These are phyloP conservation scores for Nowickia ferox DNA, from an alignment of 2,888 invertebrate species.

Conservation along the genomic window DNA sequence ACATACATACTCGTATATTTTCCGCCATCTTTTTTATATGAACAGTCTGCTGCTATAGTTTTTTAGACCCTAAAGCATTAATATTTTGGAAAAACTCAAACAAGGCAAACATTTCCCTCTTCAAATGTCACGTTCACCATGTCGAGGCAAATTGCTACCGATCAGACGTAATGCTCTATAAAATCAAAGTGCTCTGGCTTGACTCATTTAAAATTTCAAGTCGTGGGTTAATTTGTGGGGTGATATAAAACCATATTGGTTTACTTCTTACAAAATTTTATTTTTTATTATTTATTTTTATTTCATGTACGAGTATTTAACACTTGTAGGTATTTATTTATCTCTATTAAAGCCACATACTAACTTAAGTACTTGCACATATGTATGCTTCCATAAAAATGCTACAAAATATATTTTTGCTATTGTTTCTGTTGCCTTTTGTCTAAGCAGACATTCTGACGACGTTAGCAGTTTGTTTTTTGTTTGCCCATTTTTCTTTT, in stretches of 20 bases:
- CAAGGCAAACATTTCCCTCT: too few relatives aligned
- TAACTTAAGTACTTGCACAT: conserved; percentile 9
- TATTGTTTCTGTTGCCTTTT: conserved; percentile 47
- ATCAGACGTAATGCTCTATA: too few relatives aligned
- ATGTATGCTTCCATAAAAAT: background rate
- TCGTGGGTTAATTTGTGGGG: conserved; percentile 15
- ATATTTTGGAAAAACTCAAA: too few relatives aligned
- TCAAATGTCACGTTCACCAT: too few relatives aligned
- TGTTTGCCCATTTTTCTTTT: conserved; percentile 14
- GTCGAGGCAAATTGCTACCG: too few relatives aligned
- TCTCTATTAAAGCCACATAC: conserved; percentile 6
- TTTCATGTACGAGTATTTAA: conserved; percentile 49
- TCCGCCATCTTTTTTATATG: too few relatives aligned
- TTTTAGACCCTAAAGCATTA: too few relatives aligned
- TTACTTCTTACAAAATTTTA: background rate
- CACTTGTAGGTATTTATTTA: conserved; percentile 65
- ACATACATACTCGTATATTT: too few relatives aligned
- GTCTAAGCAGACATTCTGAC: conserved; percentile 73
- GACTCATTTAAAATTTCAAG: background rate
- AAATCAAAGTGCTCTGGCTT: background rate
- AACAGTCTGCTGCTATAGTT: too few relatives aligned
- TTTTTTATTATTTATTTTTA: conserved; percentile 32
- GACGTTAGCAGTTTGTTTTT: conserved; percentile 72
- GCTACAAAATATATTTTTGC: conserved; percentile 15
- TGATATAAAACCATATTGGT: conserved; percentile 25